phyloP scores from a whole-genome alignment of 2,888 invertebrate species.

The Cheilosia urbana region DNA sequence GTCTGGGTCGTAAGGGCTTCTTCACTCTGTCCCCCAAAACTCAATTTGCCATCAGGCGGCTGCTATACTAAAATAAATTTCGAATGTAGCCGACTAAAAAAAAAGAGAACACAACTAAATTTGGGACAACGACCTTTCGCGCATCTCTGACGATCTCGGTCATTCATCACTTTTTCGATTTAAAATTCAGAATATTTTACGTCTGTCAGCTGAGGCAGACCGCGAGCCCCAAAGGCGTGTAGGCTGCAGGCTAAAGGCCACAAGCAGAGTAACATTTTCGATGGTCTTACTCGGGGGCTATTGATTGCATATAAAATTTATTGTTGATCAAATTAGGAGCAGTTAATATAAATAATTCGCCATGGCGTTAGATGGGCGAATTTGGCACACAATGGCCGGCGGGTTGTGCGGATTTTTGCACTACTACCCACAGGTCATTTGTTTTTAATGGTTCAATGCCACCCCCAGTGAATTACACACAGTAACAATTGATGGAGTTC shows the following conservation, averaged over 20 bases:
- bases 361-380: constrained; percentile 21
- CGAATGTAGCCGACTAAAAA: neutral
- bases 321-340: constrained; percentile 50
- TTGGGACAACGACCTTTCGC: constrained; percentile 55
- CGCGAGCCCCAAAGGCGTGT: constrained; percentile 2
- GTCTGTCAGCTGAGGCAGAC: constrained; percentile 26
- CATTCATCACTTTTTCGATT: constrained; percentile 53
- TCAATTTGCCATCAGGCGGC: constrained; percentile 14
- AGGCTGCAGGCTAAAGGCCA: neutral
- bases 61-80: constrained; percentile 37
- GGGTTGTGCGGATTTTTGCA: constrained; percentile 5
- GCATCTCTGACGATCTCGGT: constrained; percentile 26
- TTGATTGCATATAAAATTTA: constrained; percentile 55
- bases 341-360: constrained; percentile 45
- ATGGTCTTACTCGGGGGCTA: constrained; percentile 15
- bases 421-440: too few species aligned
- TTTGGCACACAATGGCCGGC: neutral
- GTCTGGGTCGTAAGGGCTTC: constrained; percentile 60
- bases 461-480: too few species aligned
- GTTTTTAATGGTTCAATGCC: too few species aligned
- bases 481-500: too few species aligned
- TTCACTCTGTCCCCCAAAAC: neutral
- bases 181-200: constrained; percentile 43
- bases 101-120: constrained; percentile 1
- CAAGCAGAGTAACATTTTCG: neutral